Conservation (phyloP, 2,888 invertebrate genomes). For the Drosophila koepferae region DNA sequence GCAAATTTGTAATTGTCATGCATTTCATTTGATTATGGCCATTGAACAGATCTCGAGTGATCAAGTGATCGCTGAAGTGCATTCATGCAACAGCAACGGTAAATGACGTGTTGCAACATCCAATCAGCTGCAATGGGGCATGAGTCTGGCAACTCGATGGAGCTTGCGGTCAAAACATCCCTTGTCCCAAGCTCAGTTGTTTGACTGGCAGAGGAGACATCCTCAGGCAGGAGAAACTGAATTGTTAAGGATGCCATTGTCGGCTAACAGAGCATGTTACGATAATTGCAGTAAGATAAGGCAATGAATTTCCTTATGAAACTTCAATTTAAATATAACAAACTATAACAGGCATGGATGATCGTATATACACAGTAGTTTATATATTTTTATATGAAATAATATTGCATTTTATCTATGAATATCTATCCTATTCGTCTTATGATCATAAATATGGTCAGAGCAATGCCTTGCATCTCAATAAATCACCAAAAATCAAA, state of each 20-base stretch:
- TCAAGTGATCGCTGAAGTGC: not conserved
- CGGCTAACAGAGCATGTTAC: not conserved
- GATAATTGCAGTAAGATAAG: not conserved
- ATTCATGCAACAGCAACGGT: conserved; percentile 6
- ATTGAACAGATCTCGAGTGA: not conserved
- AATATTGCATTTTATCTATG: too few relatives aligned
- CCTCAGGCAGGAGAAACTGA: not conserved
- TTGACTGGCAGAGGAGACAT: not conserved
- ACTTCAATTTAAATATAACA: not conserved
- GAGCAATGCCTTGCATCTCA: too few relatives aligned
- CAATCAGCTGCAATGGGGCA: conserved; percentile 5
- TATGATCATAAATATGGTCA: too few relatives aligned
- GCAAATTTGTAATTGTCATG: conserved; percentile 48
- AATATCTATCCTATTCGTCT: too few relatives aligned
- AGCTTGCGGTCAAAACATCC: conserved; percentile 33
- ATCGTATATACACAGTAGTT: too few relatives aligned
- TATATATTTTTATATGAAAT: too few relatives aligned
- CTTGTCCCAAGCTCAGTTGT: not conserved
- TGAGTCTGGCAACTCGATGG: not conserved
- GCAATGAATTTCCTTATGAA: not conserved
- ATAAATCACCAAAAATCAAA: too few relatives aligned
- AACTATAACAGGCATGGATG: not conserved
- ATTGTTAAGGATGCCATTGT: not conserved
- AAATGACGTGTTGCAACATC: conserved; percentile 16
- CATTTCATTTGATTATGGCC: conserved; percentile 30